Evolutionary conservation across 2,113 vertebrate species (phyloP), one percentile per base, ranked within the genome.

Genomic region (Chitala chitala): DNA sequence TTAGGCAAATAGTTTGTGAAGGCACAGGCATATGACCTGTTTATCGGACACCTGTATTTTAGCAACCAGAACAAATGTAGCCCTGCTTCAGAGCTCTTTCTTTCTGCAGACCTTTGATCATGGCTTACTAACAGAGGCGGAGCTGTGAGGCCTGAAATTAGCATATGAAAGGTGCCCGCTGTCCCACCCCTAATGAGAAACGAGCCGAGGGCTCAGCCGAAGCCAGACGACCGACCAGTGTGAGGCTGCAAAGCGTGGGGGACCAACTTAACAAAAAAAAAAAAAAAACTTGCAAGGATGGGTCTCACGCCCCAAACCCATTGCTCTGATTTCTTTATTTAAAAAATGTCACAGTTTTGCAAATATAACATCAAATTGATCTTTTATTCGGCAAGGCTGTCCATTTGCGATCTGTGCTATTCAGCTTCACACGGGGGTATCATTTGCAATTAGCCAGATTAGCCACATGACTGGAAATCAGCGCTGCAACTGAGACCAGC

Each of bases 281-380:
- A 51, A 31, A 31, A 40, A 66, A 58, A 48, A 15, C 0, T 0
- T 3, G 1, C 2, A 31, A 7, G 69, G n/a, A n/a, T n/a, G n/a
- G n/a, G n/a, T n/a, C n/a, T n/a, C n/a, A n/a, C n/a, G n/a, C n/a
- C n/a, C n/a, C n/a, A n/a, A n/a, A n/a, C n/a, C n/a, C n/a, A n/a
- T 51, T 22, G 46, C 69, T n/a, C 4, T 3, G n/a, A 12, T 5
- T 22, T 55, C n/a, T n/a, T 22, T 38, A 63, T 20, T 61, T 36
- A n/a, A n/a, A n/a, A n/a, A n/a, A n/a, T n/a, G n/a, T n/a, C n/a
- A n/a, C 31, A 61, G 58, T 42, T 76, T 71, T 79, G 79, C 56
- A 84, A 77, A 81, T 51, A 73, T 36, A 73, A 36, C 63, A 75
- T 69, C 59, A 71, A 80, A 74, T 63, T 65, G 38, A 17, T 73